Conservation (phyloP, 2,113 vertebrate genomes). For the Sinocyclocheilus anshuiensis region DNA sequence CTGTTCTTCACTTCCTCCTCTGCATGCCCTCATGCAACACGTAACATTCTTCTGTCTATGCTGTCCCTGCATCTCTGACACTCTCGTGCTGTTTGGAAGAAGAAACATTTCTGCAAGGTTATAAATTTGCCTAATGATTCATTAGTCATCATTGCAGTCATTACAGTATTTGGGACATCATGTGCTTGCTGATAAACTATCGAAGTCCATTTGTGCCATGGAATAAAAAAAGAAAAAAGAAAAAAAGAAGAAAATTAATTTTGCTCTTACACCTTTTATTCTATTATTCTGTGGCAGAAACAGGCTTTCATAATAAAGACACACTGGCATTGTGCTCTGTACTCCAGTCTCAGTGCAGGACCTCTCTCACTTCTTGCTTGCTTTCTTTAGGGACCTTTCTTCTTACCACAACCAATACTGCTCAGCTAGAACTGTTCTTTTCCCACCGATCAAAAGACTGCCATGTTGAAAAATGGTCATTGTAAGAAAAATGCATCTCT, state of each 20-base stretch:
- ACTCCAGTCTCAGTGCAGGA: not conserved
- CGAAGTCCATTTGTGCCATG: too few species aligned
- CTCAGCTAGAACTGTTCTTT: conserved; percentile 23
- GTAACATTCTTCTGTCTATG: conserved; percentile 45
- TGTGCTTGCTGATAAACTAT: too few species aligned
- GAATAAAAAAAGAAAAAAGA: too few species aligned
- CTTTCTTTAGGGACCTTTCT: not conserved
- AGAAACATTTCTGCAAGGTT: conserved; percentile 29
- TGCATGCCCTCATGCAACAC: conserved; percentile 39
- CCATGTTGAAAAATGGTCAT: conserved; percentile 13
- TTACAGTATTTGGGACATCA: too few species aligned
- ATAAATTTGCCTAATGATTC: conserved; percentile 53
- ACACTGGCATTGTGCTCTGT: not conserved
- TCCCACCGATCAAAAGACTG: conserved; percentile 15
- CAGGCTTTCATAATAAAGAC: not conserved
- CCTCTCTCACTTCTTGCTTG: not conserved
- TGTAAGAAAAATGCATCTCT: conserved; percentile 14
- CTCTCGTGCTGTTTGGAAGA: conserved; percentile 4
- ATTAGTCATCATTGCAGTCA: not conserved
- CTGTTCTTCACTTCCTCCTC: conserved; percentile 21
- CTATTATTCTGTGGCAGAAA: not conserved
- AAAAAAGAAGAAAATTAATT: too few species aligned
- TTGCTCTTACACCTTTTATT: too few species aligned
- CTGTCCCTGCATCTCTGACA: conserved; percentile 27
- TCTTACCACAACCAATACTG: not conserved